Evolutionary conservation across 2,113 vertebrate species (phyloP), one percentile per base, ranked within the genome.

Genomic region (Podocnemis expansa): DNA sequence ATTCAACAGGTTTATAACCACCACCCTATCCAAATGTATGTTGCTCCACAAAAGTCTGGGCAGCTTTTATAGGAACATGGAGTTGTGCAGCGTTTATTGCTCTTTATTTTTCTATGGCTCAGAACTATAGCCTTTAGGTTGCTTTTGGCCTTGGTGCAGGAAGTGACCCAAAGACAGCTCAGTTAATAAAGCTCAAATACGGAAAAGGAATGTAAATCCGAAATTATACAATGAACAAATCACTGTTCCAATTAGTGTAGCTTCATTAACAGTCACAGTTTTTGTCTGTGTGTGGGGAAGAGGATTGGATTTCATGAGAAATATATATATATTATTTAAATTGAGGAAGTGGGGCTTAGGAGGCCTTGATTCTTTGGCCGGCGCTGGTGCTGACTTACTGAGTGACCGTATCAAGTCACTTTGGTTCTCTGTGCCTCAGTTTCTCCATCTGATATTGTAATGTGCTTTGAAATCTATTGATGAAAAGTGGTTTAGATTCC

Each of bases 181-280:
- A 84, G 94, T 92, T 93, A 96, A 95, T 93, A 85, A 82, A 96
- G 93, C 82, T 96, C 70, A 52, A 94, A 96, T 90, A 93, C 22
- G 93, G 89, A 89, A 91, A 82, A 83, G 83, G 83, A 95, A 88
- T 38, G 79, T 82, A 87, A 95, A 92, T 1, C 80, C n/a, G 91
- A 95, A 95, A 95, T 94, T 91, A 93, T 85, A 93, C 91, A 92
- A 19, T 0, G 1, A 86, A 92, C 43, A 91, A 96, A 89, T 95
- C 85, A 79, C 76, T 88, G 8, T 84, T 93, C 88, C 88, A 29
- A 0, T 84, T 80, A 81, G 55, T 0, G 1, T 5, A 17, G 80
- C 82, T 91, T 85, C 12, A 2, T 0, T 93, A 91, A 79, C 87
- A 87, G 91, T 3, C 70, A 45, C 80, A 78, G 88, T 58, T 88